phyloP scores from a whole-genome alignment of 2,888 invertebrate species.

The Thymelicus lineola region DNA sequence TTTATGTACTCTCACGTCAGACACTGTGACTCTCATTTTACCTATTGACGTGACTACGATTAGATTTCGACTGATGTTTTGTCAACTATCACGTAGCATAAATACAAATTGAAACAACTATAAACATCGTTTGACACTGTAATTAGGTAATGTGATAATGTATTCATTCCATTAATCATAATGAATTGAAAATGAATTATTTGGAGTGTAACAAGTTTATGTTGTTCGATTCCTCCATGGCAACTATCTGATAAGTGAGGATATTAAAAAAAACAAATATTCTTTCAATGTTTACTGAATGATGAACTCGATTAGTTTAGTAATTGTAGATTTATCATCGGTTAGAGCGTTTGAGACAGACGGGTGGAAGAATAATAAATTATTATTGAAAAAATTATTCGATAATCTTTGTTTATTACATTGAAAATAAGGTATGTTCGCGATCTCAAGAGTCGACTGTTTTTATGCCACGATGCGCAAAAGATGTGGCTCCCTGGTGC shows the following conservation, averaged over 20 bases:
- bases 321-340: too few species aligned
- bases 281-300: too few species aligned
- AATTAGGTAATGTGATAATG: too few species aligned
- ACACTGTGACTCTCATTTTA: slow-evolving; percentile 18
- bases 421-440: too few species aligned
- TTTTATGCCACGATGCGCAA: too few species aligned
- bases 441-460: too few species aligned
- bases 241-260: background rate
- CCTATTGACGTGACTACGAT: background rate
- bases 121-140: background rate
- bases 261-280: background rate
- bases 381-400: too few species aligned
- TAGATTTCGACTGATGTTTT: background rate
- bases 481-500: too few species aligned
- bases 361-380: too few species aligned
- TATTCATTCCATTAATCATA: slow-evolving; percentile 13
- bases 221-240: background rate
- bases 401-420: too few species aligned
- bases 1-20: background rate
- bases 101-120: background rate
- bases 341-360: too few species aligned
- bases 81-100: background rate
- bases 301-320: too few species aligned
- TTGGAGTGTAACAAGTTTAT: background rate
- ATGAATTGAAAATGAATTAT: background rate